Conservation (phyloP, 2,888 invertebrate species). For the Euclidia mi region DNA sequence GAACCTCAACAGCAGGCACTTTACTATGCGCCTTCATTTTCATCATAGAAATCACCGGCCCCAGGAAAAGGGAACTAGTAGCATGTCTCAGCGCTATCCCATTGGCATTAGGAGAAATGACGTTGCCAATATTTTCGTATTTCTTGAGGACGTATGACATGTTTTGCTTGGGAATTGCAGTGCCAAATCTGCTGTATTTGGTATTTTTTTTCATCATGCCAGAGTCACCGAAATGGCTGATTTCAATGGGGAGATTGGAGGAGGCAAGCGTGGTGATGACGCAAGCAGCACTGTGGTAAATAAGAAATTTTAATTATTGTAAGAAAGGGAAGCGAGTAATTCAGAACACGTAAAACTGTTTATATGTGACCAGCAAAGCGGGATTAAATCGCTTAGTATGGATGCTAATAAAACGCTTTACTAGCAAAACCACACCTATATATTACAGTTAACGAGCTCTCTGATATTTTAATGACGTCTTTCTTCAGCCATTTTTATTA, state of each 20-base stretch:
- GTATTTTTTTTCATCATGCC: constrained; percentile 92
- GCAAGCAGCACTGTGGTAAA: constrained; percentile 87
- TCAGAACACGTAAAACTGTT: too few species aligned
- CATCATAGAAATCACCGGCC: constrained; percentile 90
- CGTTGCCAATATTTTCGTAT: constrained; percentile 90
- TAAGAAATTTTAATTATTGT: neutral
- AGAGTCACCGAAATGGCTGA: constrained; percentile 94
- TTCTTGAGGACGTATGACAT: constrained; percentile 90
- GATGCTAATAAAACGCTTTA: too few species aligned
- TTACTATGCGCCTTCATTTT: constrained; percentile 92
- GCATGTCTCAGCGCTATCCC: constrained; percentile 90
- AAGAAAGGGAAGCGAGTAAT: too few species aligned
- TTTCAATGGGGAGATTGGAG: constrained; percentile 91
- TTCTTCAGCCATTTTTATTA: too few species aligned
- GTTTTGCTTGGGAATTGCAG: constrained; percentile 90
- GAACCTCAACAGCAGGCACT: constrained; percentile 93
- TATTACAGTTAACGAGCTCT: too few species aligned
- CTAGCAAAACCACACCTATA: too few species aligned
- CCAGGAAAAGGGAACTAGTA: constrained; percentile 78
- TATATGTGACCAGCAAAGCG: too few species aligned
- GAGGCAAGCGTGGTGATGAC: constrained; percentile 90
- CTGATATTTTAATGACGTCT: too few species aligned
- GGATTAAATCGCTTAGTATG: too few species aligned
- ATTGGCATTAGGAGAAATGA: constrained; percentile 90
- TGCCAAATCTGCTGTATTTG: constrained; percentile 88